These are phyloP conservation scores for Lepus townsendii DNA, from an alignment of 2,797 vertebrate species.

Conservation along the genomic window DNA sequence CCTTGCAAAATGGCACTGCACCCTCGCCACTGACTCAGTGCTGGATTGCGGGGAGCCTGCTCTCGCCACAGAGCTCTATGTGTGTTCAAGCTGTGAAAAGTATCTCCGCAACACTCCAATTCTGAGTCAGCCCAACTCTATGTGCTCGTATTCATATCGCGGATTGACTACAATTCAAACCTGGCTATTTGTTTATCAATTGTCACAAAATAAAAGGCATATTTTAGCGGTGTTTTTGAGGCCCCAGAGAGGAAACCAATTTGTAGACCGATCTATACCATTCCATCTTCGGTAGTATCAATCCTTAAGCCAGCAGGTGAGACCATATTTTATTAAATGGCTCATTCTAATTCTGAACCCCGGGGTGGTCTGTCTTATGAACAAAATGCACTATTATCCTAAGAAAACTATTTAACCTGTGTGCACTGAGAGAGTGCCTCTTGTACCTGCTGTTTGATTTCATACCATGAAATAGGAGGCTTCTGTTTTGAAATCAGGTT, in stretches of 20 bases:
- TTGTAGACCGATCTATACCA: constrained; percentile 66
- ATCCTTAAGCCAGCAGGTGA: constrained; percentile 72
- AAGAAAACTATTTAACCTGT: constrained; percentile 28
- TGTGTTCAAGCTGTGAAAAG: constrained; percentile 74
- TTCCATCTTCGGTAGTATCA: constrained; percentile 56
- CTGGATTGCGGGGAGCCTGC: not conserved
- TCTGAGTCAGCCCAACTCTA: constrained; percentile 55
- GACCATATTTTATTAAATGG: constrained; percentile 67
- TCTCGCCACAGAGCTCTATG: not conserved
- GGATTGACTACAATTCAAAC: constrained; percentile 57
- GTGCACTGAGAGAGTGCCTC: not conserved
- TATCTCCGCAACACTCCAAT: constrained; percentile 18
- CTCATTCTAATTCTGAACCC: constrained; percentile 62
- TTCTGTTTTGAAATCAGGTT: constrained; percentile 60
- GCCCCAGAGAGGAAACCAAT: constrained; percentile 58
- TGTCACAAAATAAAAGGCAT: constrained; percentile 71
- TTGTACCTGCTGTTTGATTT: constrained; percentile 25
- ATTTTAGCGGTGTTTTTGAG: constrained; percentile 58
- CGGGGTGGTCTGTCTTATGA: constrained; percentile 16
- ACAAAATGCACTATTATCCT: not conserved
- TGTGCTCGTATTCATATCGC: constrained; percentile 60
- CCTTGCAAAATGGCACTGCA: not conserved
- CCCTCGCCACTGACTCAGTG: not conserved
- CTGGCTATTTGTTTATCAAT: constrained; percentile 55
- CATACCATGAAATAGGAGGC: constrained; percentile 45